phyloP scores from a whole-genome alignment of 2,113 vertebrate species.

The Urocolius indicus region DNA sequence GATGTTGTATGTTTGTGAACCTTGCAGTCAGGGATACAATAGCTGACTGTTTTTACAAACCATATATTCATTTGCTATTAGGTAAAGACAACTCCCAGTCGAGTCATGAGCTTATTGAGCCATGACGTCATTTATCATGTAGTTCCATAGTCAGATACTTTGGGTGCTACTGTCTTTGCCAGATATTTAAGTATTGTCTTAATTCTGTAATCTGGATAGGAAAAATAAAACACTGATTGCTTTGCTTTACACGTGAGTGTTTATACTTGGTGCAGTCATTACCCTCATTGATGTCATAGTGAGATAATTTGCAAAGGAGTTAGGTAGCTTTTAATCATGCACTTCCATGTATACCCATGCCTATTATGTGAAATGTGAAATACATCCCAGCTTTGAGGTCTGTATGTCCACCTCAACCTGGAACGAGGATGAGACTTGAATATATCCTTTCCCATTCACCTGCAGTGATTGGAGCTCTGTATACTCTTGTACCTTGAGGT shows the following conservation, averaged over 20 bases:
- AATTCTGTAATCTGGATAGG: neutral
- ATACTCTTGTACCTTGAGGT: neutral
- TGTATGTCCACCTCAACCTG: neutral
- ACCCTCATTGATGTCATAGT: neutral
- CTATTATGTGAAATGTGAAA: neutral
- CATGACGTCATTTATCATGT: neutral
- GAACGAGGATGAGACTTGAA: neutral
- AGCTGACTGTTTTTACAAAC: neutral
- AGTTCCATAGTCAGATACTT: rapidly evolving
- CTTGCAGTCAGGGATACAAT: neutral
- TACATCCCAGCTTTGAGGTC: neutral
- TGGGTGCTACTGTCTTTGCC: neutral
- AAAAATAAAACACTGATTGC: neutral
- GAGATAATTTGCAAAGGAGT: neutral
- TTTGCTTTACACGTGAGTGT: neutral
- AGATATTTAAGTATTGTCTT: neutral
- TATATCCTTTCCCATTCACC: neutral
- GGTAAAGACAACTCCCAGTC: neutral
- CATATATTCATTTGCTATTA: neutral
- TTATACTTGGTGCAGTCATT: neutral
- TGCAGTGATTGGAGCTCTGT: neutral
- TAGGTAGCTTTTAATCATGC: rapidly evolving
- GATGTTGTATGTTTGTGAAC: rapidly evolving
- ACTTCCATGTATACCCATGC: neutral
- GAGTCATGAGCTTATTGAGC: neutral